Conservation (phyloP, 2,797 vertebrate species). For the Spizella passerina region DNA sequence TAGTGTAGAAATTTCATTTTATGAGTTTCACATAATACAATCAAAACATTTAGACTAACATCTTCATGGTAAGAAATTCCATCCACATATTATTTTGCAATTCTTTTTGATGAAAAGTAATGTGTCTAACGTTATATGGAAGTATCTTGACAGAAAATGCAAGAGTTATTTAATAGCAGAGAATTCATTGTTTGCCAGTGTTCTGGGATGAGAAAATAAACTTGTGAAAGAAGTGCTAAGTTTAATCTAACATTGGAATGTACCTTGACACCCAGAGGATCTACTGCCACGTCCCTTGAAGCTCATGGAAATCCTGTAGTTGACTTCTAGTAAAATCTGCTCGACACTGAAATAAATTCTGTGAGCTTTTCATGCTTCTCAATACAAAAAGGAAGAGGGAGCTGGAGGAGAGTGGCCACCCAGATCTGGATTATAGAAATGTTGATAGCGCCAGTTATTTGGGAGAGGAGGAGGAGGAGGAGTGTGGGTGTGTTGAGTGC, state of each 20-base stretch:
- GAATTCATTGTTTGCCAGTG: background rate
- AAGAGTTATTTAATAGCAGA: background rate
- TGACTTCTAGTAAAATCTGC: background rate
- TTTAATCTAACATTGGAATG: background rate
- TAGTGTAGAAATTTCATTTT: conserved; percentile 89
- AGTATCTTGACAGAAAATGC: background rate
- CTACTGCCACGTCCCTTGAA: background rate
- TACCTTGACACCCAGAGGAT: background rate
- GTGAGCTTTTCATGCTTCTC: background rate
- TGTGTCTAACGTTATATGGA: background rate
- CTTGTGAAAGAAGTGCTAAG: background rate
- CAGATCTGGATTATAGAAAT: background rate
- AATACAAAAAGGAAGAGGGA: background rate
- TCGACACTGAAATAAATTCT: background rate
- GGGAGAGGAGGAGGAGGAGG: background rate
- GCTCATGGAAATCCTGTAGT: background rate
- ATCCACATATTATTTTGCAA: conserved; percentile 56
- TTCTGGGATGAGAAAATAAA: background rate
- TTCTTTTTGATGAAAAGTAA: background rate
- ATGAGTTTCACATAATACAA: conserved; percentile 86
- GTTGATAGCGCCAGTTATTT: background rate
- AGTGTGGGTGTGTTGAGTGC: background rate
- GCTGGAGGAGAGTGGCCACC: too few species aligned
- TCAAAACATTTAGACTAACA: conserved; percentile 84
- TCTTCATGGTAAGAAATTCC: conserved; percentile 84